These are phyloP conservation scores for Eupristina koningsbergeri DNA, from an alignment of 1,140 invertebrate genomes.

Conservation along the genomic window DNA sequence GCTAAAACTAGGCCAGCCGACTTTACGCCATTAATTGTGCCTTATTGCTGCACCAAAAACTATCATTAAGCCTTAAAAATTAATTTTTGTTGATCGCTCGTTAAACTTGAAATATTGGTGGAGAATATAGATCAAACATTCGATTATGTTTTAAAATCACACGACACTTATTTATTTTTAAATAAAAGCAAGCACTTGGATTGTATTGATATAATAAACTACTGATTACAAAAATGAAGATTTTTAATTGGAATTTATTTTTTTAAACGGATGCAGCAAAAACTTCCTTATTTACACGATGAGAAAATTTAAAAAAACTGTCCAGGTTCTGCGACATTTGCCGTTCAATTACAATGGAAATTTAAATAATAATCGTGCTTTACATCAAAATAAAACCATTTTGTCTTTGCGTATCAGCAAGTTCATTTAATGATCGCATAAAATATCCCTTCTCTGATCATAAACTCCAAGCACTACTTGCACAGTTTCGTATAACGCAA, in stretches of 20 bases:
- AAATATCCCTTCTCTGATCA: neutral
- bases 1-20: no score
- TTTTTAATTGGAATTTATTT: neutral
- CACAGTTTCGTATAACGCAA: neutral
- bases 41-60: no score
- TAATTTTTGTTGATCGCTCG: no score
- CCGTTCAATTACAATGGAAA: neutral
- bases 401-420: neutral
- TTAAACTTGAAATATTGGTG: no score
- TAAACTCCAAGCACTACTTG: neutral
- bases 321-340: neutral
- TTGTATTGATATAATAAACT: neutral
- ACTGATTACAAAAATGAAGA: neutral
- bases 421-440: neutral
- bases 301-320: no score
- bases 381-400: neutral
- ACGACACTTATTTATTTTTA: neutral
- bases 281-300: neutral
- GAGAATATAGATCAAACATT: no score
- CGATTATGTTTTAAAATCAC: no score
- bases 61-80: no score
- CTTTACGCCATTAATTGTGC: no score
- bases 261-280: neutral
- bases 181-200: neutral
- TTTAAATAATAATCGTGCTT: neutral